phyloP scores from a whole-genome alignment of 2,797 vertebrate genomes.

The Siniperca undulata region DNA sequence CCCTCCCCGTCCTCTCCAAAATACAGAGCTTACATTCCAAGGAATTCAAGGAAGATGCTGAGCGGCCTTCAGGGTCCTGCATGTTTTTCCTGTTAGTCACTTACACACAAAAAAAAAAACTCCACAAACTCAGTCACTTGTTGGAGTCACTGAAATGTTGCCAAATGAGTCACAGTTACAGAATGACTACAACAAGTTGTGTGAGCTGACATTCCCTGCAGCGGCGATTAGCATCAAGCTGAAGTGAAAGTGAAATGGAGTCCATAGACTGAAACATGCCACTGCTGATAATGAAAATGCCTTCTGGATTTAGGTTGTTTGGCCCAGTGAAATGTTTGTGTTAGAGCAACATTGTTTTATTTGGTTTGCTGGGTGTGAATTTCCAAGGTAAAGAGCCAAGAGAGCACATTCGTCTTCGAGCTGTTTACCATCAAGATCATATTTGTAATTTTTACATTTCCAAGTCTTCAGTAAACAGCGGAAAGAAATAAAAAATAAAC shows the following conservation, averaged over 20 bases:
- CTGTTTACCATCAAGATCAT: neutral
- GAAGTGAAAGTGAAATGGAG: constrained; percentile 33
- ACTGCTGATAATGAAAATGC: neutral
- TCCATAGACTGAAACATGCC: neutral
- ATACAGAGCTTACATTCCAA: constrained; percentile 12
- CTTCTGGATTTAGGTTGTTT: neutral
- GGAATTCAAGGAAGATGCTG: constrained; percentile 25
- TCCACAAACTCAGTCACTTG: constrained; percentile 25
- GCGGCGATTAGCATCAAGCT: constrained; percentile 46
- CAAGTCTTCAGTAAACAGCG: neutral
- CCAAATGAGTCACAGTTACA: constrained; percentile 59
- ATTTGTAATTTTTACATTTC: neutral
- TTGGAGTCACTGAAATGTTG: constrained; percentile 32
- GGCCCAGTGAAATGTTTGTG: neutral
- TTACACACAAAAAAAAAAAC: constrained; percentile 1
- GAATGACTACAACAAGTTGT: constrained; percentile 32
- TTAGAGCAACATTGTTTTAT: neutral
- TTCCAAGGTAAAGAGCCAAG: neutral
- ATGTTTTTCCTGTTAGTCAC: constrained; percentile 41
- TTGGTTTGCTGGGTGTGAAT: neutral
- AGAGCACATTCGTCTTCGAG: neutral
- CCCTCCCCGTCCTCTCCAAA: neutral
- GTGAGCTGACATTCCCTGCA: constrained; percentile 42
- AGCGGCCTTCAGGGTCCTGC: constrained; percentile 22
- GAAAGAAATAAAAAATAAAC: neutral